Evolutionary conservation across 2,113 vertebrate genomes (phyloP).

Genomic region (Heptranchias perlo): DNA sequence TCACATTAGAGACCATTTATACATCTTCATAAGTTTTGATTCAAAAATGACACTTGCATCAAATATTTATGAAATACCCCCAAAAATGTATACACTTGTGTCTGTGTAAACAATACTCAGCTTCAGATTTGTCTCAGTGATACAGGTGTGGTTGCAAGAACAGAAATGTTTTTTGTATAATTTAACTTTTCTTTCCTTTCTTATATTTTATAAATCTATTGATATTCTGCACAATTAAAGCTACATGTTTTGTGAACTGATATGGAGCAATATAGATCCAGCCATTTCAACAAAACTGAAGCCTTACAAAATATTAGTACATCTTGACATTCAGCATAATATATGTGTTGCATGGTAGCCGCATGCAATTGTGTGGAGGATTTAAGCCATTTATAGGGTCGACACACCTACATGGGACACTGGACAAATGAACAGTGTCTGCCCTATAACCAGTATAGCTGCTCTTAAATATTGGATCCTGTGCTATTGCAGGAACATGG

Average conservation of each 20-base stretch:
- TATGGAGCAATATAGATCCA: not conserved
- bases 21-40: not conserved
- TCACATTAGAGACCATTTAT: not conserved
- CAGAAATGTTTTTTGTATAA: not conserved
- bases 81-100: not conserved
- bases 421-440: not conserved
- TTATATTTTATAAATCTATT: not conserved
- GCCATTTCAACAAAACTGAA: not conserved
- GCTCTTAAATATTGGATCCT: not conserved
- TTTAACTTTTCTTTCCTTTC: not conserved
- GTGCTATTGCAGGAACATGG: not conserved
- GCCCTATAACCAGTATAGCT: not conserved
- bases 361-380: not conserved
- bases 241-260: not conserved
- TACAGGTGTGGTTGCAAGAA: not conserved
- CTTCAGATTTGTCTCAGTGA: not conserved
- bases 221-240: not conserved
- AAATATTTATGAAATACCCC: not conserved
- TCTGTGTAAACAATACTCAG: not conserved
- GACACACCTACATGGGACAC: too few relatives aligned
- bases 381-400: not conserved
- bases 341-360: not conserved
- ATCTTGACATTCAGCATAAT: not conserved
- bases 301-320: not conserved
- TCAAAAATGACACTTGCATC: conserved; percentile 7